A percentile compares a stretch with the other conserved stretches of the same genome.
These are phyloP conservation scores for Drosophila funebris DNA, from an alignment of 1,140 invertebrate genomes.

Conservation along the genomic window DNA sequence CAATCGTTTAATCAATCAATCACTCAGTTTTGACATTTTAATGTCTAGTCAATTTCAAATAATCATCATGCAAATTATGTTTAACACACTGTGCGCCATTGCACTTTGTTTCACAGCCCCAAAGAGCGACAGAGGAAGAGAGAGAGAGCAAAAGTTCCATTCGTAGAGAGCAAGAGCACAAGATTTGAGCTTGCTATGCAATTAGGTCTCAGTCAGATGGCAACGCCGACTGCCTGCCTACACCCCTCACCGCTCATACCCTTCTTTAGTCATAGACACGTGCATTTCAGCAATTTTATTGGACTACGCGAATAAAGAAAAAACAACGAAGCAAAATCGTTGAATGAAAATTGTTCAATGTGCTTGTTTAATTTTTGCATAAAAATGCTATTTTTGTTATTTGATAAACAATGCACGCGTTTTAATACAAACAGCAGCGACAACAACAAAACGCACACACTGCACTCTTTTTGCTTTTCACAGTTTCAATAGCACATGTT, in stretches of 20 bases:
- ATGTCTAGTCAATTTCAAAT: slow-evolving; percentile 17
- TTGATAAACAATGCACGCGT: slow-evolving; percentile 51
- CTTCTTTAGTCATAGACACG: slow-evolving; percentile 44
- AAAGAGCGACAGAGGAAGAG: neutral
- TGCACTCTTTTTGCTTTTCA: slow-evolving; percentile 27
- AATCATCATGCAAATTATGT: slow-evolving; percentile 23
- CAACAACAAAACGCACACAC: slow-evolving; percentile 27
- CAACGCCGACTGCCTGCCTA: slow-evolving; percentile 32
- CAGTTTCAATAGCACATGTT: slow-evolving; percentile 14
- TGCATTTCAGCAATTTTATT: slow-evolving; percentile 55
- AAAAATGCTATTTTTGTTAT: slow-evolving; percentile 36
- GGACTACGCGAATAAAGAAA: slow-evolving; percentile 11
- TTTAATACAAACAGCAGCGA: neutral
- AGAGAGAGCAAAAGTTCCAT: slow-evolving; percentile 21
- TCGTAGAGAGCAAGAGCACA: neutral
- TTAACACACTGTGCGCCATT: slow-evolving; percentile 54
- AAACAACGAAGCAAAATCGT: slow-evolving; percentile 48
- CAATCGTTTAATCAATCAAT: slow-evolving; percentile 24
- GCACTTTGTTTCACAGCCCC: slow-evolving; percentile 39
- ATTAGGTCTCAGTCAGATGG: slow-evolving; percentile 50
- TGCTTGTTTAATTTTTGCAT: slow-evolving; percentile 12
- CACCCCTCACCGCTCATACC: slow-evolving; percentile 9
- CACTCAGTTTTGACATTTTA: slow-evolving; percentile 23
- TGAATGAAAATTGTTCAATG: slow-evolving; percentile 59
- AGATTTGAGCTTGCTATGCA: slow-evolving; percentile 25